Conservation (phyloP, 2,797 vertebrate species). For the Limnodromus scolopaceus region DNA sequence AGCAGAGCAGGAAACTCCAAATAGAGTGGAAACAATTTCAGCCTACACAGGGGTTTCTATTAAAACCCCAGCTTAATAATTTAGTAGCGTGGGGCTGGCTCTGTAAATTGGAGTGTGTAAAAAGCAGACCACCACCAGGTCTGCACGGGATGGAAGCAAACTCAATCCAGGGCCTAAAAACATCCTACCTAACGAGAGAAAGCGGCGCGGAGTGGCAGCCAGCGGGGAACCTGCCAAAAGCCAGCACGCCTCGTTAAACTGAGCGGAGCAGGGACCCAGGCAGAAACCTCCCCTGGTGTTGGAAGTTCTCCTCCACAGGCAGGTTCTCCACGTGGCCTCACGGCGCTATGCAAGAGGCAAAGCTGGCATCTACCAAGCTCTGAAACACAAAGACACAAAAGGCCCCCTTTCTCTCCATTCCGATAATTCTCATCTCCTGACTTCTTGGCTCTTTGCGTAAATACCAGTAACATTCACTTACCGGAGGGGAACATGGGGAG, state of each 20-base stretch:
- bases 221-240: neutral
- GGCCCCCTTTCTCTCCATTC: neutral
- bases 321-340: neutral
- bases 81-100: neutral
- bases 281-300: neutral
- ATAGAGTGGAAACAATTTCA: constrained; percentile 41
- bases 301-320: neutral
- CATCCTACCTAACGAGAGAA: neutral
- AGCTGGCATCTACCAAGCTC: neutral
- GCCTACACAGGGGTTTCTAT: constrained; percentile 34
- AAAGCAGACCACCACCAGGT: constrained; percentile 10
- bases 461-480: neutral
- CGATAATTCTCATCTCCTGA: neutral
- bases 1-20: constrained; percentile 46
- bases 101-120: constrained; percentile 26
- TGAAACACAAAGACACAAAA: neutral
- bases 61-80: constrained; percentile 23
- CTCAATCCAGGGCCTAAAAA: neutral
- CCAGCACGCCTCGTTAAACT: neutral
- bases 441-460: neutral
- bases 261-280: fast-evolving
- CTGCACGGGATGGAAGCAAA: neutral
- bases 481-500: neutral
- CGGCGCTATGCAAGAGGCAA: neutral
- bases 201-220: neutral